Percentiles rank a stretch among this genome's conserved stretches.
These are phyloP conservation scores for Alcis repandata DNA, from an alignment of 2,888 invertebrate genomes.

Conservation along the genomic window DNA sequence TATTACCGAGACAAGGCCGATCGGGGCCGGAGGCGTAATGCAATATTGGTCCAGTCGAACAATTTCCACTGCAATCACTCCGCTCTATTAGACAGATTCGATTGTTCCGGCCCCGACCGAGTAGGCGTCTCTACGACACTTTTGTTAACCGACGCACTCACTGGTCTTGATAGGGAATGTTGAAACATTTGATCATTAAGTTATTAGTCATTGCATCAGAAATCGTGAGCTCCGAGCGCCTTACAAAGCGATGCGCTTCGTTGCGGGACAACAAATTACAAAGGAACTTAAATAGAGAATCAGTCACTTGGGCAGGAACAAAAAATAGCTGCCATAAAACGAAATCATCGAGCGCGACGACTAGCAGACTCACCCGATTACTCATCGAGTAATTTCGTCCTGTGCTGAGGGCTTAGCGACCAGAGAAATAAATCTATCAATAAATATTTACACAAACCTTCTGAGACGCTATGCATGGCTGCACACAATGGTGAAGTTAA, in stretches of 20 bases:
- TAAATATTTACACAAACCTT: slow-evolving; percentile 74
- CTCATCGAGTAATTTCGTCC: slow-evolving; percentile 80
- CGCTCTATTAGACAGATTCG: slow-evolving; percentile 62
- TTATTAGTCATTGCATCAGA: slow-evolving; percentile 45
- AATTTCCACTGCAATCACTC: slow-evolving; percentile 65
- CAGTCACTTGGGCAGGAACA: slow-evolving; percentile 63
- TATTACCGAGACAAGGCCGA: slow-evolving; percentile 71
- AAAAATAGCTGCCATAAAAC: slow-evolving; percentile 73
- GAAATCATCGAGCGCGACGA: slow-evolving; percentile 73
- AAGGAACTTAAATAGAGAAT: slow-evolving; percentile 59
- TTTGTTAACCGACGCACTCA: slow-evolving; percentile 39
- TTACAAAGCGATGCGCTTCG: slow-evolving; percentile 42
- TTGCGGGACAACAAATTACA: slow-evolving; percentile 51
- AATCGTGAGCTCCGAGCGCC: slow-evolving; percentile 36
- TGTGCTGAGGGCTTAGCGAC: slow-evolving; percentile 62
- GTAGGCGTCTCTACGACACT: slow-evolving; percentile 50
- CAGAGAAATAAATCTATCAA: slow-evolving; percentile 77
- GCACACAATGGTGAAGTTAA: slow-evolving; percentile 75
- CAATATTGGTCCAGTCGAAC: slow-evolving; percentile 64
- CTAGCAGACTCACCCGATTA: slow-evolving; percentile 77
- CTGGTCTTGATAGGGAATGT: slow-evolving; percentile 21
- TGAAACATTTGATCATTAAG: slow-evolving; percentile 35
- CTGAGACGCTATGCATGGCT: slow-evolving; percentile 74
- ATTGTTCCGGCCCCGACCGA: slow-evolving; percentile 56
- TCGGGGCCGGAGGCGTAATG: slow-evolving; percentile 59